Evolutionary conservation across 2,113 vertebrate genomes (phyloP).

Genomic region (Desmodus rotundus): DNA sequence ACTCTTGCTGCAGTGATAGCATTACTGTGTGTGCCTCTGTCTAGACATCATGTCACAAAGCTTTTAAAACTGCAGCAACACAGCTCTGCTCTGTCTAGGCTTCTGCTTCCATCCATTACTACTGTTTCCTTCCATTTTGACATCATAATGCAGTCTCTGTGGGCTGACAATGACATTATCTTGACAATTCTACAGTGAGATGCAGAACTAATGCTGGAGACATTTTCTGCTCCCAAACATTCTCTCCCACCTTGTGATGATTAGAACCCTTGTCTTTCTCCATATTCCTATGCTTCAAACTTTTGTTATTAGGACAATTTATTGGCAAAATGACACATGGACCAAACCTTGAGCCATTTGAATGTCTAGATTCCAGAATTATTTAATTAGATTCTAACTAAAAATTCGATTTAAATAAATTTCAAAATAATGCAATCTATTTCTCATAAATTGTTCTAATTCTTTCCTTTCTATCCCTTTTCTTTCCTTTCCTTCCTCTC

Average conservation of each 20-base stretch:
- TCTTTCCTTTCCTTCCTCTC: neutral
- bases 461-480: neutral
- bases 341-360: neutral
- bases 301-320: neutral
- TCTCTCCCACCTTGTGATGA: neutral
- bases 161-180: constrained; percentile 51
- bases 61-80: constrained; percentile 37
- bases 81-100: neutral
- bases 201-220: neutral
- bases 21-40: neutral
- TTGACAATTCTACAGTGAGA: constrained; percentile 28
- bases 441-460: neutral
- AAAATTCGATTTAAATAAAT: neutral
- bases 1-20: constrained; percentile 5
- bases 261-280: neutral
- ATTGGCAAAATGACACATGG: neutral
- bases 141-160: constrained; percentile 57
- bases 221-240: neutral
- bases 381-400: constrained; percentile 22
- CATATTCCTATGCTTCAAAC: neutral
- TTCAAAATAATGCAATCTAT: neutral
- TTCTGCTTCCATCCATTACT: constrained; percentile 46
- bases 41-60: constrained; percentile 67
- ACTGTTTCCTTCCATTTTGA: constrained; percentile 45
- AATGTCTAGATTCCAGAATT: neutral